Conservation (phyloP, 1,140 invertebrate species). For the Halictus rubicundus region DNA sequence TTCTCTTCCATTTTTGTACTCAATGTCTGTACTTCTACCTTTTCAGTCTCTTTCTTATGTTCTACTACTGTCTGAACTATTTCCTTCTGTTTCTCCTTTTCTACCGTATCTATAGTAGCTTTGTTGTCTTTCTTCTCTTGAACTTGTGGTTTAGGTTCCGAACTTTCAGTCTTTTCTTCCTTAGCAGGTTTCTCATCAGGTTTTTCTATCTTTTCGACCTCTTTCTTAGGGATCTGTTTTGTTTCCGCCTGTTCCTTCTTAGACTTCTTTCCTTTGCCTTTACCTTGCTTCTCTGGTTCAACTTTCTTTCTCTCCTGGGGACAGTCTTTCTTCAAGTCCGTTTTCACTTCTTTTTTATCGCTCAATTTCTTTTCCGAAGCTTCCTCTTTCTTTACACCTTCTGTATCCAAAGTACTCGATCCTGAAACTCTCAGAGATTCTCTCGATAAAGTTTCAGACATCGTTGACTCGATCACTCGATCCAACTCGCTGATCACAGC, state of each 20-base stretch:
- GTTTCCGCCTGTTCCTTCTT: slow-evolving; percentile 16
- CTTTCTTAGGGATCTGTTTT: background rate
- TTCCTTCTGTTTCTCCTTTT: background rate
- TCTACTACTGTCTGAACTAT: background rate
- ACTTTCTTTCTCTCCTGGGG: background rate
- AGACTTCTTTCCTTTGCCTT: slow-evolving; percentile 21
- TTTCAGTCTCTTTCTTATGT: background rate
- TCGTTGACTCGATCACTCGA: slow-evolving; percentile 3
- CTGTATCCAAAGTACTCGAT: background rate
- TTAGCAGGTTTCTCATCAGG: no score
- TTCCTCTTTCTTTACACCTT: background rate
- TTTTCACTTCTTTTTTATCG: background rate
- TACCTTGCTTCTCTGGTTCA: slow-evolving; percentile 12
- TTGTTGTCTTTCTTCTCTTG: background rate
- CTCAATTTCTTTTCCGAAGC: background rate
- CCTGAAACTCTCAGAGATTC: background rate
- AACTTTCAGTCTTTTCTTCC: background rate
- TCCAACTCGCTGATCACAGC: background rate
- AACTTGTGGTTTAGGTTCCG: background rate
- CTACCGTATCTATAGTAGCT: background rate
- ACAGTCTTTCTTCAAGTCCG: background rate
- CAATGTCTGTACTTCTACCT: background rate
- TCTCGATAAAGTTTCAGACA: background rate
- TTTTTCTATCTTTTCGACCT: slow-evolving; percentile 7
- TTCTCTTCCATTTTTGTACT: slow-evolving; percentile 11